phyloP scores from a whole-genome alignment of 2,888 invertebrate species.

The Bhutanitis thaidina region DNA sequence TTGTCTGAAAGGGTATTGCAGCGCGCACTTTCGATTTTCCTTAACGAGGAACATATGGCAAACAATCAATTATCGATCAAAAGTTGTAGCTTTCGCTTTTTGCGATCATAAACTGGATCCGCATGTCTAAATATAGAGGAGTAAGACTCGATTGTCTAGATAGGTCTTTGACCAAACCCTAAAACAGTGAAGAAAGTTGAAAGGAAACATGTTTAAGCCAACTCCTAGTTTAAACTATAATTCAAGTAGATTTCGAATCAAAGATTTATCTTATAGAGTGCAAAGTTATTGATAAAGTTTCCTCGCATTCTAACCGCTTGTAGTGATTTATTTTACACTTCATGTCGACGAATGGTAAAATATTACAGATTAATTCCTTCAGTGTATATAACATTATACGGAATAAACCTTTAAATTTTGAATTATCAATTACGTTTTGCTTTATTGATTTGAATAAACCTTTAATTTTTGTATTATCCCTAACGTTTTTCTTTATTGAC shows the following conservation, averaged over 20 bases:
- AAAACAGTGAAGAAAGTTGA: slow-evolving; percentile 68
- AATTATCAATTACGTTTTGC: no score
- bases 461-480: no score
- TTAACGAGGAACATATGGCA: slow-evolving; percentile 7
- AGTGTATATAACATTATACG: no score
- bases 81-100: slow-evolving; percentile 22
- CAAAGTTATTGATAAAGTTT: no score
- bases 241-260: slow-evolving; percentile 46
- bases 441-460: no score
- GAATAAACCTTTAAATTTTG: no score
- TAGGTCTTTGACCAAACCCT: slow-evolving; percentile 47
- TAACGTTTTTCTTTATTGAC: no score
- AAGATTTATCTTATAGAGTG: no score
- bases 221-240: slow-evolving; percentile 44
- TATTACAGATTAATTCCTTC: no score
- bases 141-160: slow-evolving; percentile 29
- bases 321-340: no score
- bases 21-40: slow-evolving; percentile 21
- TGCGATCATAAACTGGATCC: slow-evolving; percentile 12
- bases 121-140: slow-evolving; percentile 22
- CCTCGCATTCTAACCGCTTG: no score
- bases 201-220: slow-evolving; percentile 35
- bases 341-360: background rate
- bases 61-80: slow-evolving; percentile 20
- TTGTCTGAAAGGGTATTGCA: background rate